Base-by-base conservation (phyloP, 2,113 vertebrate species). In the Vidua macroura region DNA sequence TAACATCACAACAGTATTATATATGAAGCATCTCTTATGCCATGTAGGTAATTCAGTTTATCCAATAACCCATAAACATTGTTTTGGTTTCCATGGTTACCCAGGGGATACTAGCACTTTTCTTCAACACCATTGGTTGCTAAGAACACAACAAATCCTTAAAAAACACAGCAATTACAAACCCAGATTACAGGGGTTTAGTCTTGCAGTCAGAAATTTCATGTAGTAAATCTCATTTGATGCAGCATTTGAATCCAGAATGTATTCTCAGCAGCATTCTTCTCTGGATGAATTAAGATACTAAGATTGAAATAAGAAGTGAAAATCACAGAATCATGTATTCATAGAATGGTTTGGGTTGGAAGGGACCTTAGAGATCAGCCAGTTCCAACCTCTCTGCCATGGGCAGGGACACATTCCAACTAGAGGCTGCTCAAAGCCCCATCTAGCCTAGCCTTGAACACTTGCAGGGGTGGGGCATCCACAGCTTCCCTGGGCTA, bases 81-180 rank as follows among this genome's bases (percentile, higher is more conserved):
- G 41, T 48, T 95, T 87, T 63, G 24, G 81, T 96, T 92, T 87
- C 95, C 74, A 85, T 76, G 81, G 95, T 68, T 94, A 94, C 92
- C 51, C 64, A 68, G 39, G 7, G 31, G 31, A 39, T 78, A 78
- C 43, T 84, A 86, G 48, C 43, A 78, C 72, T 89, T 91, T 91
- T 87, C 39, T 94, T 84, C 60, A 56, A 52, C 49, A 52, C 35
- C 21, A 7, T 13, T 91, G 66, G 73, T 89, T 92, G 66, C 60
- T 66, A 82, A 78, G 93, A 88, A 53, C 89, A 92, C 77, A 82
- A 95, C 77, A 88, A 84, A 74, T 78, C n/a, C 16, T 59, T 60
- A 44, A 15, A 84, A 87, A 87, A 39, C 33, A 52, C 3, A 79
- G 52, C 30, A 49, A 56, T 51, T 75, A 64, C 23, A 51, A 68